Conservation (phyloP, 2,888 invertebrate genomes). For the Noctua janthina region DNA sequence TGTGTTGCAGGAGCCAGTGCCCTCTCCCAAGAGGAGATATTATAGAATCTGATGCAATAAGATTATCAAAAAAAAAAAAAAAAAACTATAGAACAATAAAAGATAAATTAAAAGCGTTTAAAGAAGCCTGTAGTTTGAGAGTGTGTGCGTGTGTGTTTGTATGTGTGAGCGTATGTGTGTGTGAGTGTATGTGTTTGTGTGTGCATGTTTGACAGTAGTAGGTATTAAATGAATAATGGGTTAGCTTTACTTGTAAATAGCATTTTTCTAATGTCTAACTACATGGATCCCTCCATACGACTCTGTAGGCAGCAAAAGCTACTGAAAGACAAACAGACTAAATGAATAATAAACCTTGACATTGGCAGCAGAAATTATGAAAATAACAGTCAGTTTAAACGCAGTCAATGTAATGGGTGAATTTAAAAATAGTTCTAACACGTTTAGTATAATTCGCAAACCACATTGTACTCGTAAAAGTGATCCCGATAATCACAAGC, state of each 20-base stretch:
- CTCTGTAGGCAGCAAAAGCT: neutral
- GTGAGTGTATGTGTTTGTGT: neutral
- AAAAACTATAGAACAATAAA: no score
- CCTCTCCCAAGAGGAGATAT: no score
- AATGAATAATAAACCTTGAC: neutral
- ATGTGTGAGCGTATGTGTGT: no score
- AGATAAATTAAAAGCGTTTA: no score
- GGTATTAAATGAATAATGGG: neutral
- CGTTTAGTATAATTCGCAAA: neutral
- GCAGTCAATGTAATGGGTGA: neutral
- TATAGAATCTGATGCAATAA: no score
- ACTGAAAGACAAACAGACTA: neutral
- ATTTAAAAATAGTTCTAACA: conserved; percentile 21
- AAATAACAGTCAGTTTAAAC: neutral
- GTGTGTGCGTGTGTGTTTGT: no score
- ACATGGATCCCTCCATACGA: neutral
- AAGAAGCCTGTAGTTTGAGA: no score
- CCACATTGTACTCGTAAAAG: conserved; percentile 42
- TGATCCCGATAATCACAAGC: conserved; percentile 56
- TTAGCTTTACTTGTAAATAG: neutral
- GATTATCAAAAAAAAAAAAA: no score
- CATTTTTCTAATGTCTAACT: neutral
- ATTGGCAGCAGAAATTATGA: neutral
- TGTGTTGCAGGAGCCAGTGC: no score
- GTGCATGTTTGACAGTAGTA: neutral